Conservation (phyloP, 2,888 invertebrate genomes). For the Mimachlamys varia region DNA sequence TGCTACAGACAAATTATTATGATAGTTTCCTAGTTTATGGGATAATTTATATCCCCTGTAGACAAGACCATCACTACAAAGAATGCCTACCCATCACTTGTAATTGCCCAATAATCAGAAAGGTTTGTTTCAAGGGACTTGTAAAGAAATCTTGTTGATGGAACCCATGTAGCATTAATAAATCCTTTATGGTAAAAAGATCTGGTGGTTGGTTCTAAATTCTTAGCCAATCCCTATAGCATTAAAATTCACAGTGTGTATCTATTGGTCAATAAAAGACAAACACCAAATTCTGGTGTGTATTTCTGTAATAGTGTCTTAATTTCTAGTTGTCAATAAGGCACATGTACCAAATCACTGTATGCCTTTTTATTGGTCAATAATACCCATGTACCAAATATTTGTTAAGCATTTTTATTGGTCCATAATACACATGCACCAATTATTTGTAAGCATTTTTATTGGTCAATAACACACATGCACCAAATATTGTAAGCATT, state of each 20-base stretch:
- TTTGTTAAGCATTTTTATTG: neutral
- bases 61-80: neutral
- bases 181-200: slow-evolving; percentile 3
- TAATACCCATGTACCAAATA: no score
- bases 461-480: neutral
- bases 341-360: neutral
- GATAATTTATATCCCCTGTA: neutral
- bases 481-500: neutral
- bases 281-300: neutral
- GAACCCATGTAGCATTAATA: neutral
- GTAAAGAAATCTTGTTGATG: slow-evolving; percentile 13
- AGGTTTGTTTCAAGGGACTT: slow-evolving; percentile 29
- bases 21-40: neutral
- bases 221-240: neutral
- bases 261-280: neutral
- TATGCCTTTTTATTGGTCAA: neutral
- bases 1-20: slow-evolving; percentile 19
- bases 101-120: neutral
- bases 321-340: neutral
- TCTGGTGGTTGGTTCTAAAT: neutral
- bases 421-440: neutral
- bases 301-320: no score
- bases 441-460: neutral
- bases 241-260: neutral
- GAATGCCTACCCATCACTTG: neutral